These are phyloP conservation scores for Cephonodes hylas DNA, from an alignment of 2,888 invertebrate genomes.

Conservation along the genomic window DNA sequence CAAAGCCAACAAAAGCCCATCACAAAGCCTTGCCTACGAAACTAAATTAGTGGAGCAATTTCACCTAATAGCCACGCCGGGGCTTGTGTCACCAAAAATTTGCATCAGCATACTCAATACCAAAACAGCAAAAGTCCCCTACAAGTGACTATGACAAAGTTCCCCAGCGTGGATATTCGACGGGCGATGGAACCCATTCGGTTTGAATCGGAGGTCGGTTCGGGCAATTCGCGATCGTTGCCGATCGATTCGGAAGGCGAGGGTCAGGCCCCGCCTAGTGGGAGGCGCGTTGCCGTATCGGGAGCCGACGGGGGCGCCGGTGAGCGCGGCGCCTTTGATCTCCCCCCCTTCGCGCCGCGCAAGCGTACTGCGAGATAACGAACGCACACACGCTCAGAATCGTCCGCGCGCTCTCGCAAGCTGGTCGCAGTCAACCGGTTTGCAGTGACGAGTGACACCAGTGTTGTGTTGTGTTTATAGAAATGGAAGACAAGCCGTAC, in stretches of 20 bases:
- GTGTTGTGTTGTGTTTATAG: constrained; percentile 66
- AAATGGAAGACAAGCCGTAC: constrained; percentile 77
- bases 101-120: constrained; percentile 54
- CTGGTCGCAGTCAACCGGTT: constrained; percentile 78
- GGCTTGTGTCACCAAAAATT: constrained; percentile 75
- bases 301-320: constrained; percentile 75
- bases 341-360: constrained; percentile 56
- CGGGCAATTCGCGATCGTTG: constrained; percentile 62
- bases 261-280: constrained; percentile 71
- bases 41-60: constrained; percentile 76
- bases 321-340: constrained; percentile 72
- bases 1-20: constrained; percentile 58
- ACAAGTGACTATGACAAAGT: constrained; percentile 54
- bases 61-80: constrained; percentile 69
- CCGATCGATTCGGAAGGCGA: constrained; percentile 77
- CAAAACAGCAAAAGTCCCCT: constrained; percentile 40
- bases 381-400: constrained; percentile 78
- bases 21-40: constrained; percentile 76
- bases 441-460: constrained; percentile 62
- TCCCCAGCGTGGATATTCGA: constrained; percentile 24
- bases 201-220: constrained; percentile 36
- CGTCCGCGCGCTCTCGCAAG: constrained; percentile 75
- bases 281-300: constrained; percentile 75
- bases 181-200: constrained; percentile 46
- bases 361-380: constrained; percentile 63